A percentile compares a stretch with the other conserved stretches of the same genome.
Conservation (phyloP, 2,888 invertebrate genomes). For the Hedya salicella region DNA sequence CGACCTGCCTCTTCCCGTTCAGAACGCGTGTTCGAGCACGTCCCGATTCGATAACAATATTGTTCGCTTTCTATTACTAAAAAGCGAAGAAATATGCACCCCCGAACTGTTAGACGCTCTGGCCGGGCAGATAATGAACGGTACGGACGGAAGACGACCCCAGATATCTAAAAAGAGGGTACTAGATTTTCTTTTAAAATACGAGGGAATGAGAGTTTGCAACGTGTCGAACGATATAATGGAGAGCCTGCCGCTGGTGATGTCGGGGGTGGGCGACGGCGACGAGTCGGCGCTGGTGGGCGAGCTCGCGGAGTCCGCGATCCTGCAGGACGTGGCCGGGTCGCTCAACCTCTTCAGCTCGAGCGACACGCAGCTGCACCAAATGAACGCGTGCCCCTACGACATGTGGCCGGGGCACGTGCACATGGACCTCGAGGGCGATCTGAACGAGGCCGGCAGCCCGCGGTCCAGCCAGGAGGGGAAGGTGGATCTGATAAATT, state of each 20-base stretch:
- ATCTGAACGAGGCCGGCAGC: constrained; percentile 61
- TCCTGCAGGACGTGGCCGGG: constrained; percentile 79
- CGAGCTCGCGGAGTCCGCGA: constrained; percentile 68
- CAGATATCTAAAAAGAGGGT: constrained; percentile 69
- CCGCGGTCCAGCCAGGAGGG: constrained; percentile 72
- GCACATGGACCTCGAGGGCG: constrained; percentile 70
- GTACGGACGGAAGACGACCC: constrained; percentile 68
- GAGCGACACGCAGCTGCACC: constrained; percentile 73
- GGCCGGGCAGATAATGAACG: constrained; percentile 77
- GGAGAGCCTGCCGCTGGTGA: constrained; percentile 67
- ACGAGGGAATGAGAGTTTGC: constrained; percentile 74
- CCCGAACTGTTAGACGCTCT: constrained; percentile 79
- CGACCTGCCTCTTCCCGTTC: constrained; percentile 54
- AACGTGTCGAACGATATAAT: constrained; percentile 75
- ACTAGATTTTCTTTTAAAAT: constrained; percentile 70
- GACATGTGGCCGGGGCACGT: constrained; percentile 76
- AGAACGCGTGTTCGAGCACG: constrained; percentile 58
- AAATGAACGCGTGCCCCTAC: constrained; percentile 71
- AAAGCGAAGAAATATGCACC: constrained; percentile 83
- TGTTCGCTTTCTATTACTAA: constrained; percentile 81
- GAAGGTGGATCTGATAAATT: constrained; percentile 77
- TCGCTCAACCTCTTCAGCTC: constrained; percentile 73
- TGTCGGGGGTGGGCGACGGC: constrained; percentile 57
- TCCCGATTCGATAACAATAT: constrained; percentile 79
- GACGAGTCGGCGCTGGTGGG: constrained; percentile 58